phyloP scores from a whole-genome alignment of 1,140 invertebrate genomes.

The Nomia melanderi region DNA sequence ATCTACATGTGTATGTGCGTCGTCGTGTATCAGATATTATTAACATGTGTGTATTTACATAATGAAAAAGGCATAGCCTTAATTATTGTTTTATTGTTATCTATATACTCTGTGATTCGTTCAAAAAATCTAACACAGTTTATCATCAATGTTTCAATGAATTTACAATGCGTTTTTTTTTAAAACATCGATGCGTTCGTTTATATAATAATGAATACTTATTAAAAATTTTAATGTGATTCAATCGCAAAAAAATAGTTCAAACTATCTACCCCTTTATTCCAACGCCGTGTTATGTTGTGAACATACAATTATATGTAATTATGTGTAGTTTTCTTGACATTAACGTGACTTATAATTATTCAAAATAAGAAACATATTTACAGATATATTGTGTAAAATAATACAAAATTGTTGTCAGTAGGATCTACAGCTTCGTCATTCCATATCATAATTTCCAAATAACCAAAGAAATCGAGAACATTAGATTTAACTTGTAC shows the following conservation, averaged over 20 bases:
- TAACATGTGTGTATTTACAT: conserved; percentile 68
- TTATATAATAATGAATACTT: conserved; percentile 22
- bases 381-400: conserved; percentile 44
- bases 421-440: background rate
- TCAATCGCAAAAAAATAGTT: conserved; percentile 27
- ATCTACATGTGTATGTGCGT: conserved; percentile 50
- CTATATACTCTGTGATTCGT: conserved; percentile 18
- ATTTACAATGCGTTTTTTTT: conserved; percentile 44
- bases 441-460: background rate
- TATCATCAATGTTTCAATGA: conserved; percentile 34
- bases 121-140: conserved; percentile 20
- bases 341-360: conserved; percentile 40
- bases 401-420: conserved; percentile 26
- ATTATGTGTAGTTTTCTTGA: conserved; percentile 31
- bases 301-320: conserved; percentile 31
- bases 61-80: conserved; percentile 56
- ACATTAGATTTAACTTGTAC: conserved; percentile 23
- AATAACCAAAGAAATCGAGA: conserved; percentile 11
- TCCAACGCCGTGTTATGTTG: conserved; percentile 40
- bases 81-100: conserved; percentile 57
- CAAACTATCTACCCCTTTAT: conserved; percentile 44
- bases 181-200: conserved; percentile 28
- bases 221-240: conserved; percentile 26
- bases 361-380: conserved; percentile 44
- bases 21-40: conserved; percentile 50